Conservation (phyloP, 2,888 invertebrate species). For the Blomia tropicalis region DNA sequence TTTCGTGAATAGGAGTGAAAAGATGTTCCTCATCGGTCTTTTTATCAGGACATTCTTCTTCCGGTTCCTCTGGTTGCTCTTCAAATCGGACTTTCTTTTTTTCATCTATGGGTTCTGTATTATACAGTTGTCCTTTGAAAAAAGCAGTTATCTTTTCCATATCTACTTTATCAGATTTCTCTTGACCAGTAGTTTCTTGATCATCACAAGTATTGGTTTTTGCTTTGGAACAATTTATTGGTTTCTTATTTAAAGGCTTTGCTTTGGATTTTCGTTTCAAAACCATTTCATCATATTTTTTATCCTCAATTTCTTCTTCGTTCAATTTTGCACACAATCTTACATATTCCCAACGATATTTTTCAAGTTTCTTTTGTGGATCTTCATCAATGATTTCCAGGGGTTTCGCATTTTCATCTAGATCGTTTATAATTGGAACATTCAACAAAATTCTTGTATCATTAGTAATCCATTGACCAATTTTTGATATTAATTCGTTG, state of each 20-base stretch:
- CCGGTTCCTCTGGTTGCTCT: not conserved
- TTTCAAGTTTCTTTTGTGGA: not conserved
- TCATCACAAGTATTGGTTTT: not conserved
- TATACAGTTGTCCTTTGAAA: not conserved
- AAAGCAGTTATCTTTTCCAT: not conserved
- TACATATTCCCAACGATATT: not conserved
- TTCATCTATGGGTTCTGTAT: not conserved
- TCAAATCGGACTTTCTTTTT: not conserved
- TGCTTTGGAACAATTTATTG: not conserved
- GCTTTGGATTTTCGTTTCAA: not conserved
- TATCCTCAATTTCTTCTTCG: slow-evolving; percentile 4
- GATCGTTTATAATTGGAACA: not conserved
- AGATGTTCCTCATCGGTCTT: not conserved
- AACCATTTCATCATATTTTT: slow-evolving; percentile 5
- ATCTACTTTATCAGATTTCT: not conserved
- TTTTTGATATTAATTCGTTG: not conserved
- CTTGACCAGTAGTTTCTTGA: no score
- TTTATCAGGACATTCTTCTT: not conserved
- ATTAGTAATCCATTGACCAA: not conserved
- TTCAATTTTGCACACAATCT: not conserved
- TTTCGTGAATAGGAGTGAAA: not conserved
- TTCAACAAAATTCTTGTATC: not conserved
- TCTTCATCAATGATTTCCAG: not conserved
- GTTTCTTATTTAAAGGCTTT: not conserved
- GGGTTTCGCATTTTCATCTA: not conserved